Base-by-base conservation (phyloP, 2,888 invertebrate genomes). In the Meandrusa payeni region DNA sequence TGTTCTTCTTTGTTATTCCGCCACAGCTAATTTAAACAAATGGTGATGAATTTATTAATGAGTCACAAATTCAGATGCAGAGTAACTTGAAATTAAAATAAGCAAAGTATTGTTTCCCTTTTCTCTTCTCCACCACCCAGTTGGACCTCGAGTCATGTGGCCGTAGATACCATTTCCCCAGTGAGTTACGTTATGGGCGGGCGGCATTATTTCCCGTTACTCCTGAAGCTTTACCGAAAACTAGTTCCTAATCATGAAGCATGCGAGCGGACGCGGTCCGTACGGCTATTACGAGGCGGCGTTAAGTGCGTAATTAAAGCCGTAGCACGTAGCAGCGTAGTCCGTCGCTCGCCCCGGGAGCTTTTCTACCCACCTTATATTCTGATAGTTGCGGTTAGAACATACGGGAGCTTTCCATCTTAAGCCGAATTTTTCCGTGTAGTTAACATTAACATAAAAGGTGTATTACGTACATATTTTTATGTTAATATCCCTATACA, bases 291-390 rank as follows among this genome's bases (percentile, higher is more conserved):
- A 67, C 64, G 61, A 60, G 54, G 56, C 59, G 54, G 59, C 62
- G 65, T 70, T 70, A 70, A 68, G 70, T 61, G 61, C 56, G 69
- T 71, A 72, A 75, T 76, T 75, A 73, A 69, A 73, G 61, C 57
- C 59, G 60, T 67, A 66, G 51, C 70, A 68, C 66, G 65, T 63
- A 59, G 52, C 54, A 46, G 43, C 36, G 43, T 29, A 53, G 59
- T 52, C 61, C 61, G 64, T 64, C 54, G 46, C 48, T 55, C 55
- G 59, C 60, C 63, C 59, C 50, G 52, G 48, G 56, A 36, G 36
- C 24, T 31, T 27, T 33, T 22, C 31, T 48, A 50, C 47, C 48
- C 49, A 52, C 47, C 44, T 47, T 34, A 26, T 27, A 47, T 48
- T 49, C 43, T 46, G 33, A 40, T 47, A 44, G 44, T 17, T 43